Percentiles rank a stretch among this genome's conserved stretches.
phyloP scores from a whole-genome alignment of 2,113 vertebrate genomes.

The Festucalex cinctus region DNA sequence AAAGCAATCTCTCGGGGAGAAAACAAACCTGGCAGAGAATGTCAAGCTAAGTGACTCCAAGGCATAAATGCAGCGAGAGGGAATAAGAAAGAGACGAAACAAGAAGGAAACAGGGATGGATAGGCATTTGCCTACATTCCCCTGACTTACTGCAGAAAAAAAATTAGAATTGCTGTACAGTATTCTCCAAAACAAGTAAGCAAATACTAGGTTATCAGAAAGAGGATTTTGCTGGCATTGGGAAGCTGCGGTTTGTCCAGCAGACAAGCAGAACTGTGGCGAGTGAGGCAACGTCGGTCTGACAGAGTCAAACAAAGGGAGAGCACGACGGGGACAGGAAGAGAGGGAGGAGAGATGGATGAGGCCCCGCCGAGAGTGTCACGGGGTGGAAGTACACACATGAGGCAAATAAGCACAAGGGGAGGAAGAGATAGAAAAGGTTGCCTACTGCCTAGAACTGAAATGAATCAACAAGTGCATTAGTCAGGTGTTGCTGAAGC shows the following conservation, averaged over 20 bases:
- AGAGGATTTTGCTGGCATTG: constrained; percentile 4
- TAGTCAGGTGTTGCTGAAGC: constrained; percentile 2
- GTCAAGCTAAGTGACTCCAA: neutral
- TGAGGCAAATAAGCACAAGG: constrained; percentile 37
- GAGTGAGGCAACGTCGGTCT: constrained; percentile 21
- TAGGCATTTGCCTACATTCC: neutral
- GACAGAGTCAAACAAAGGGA: constrained; percentile 36
- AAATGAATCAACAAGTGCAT: constrained; percentile 24
- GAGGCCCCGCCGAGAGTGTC: constrained; percentile 38
- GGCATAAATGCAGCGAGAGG: neutral
- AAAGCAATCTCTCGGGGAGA: neutral
- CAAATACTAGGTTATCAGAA: constrained; percentile 3
- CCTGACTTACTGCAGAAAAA: neutral
- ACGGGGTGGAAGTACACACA: constrained; percentile 22
- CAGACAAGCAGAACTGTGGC: constrained; percentile 10
- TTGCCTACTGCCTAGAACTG: neutral
- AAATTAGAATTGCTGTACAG: neutral
- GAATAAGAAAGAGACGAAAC: neutral
- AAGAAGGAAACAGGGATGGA: neutral
- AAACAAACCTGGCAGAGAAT: neutral
- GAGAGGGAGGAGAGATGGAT: constrained; percentile 47
- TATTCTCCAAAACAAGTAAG: neutral
- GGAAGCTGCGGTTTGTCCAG: constrained; percentile 30
- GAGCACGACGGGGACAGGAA: constrained; percentile 49
- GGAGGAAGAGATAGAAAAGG: constrained; percentile 10